Evolutionary conservation across 2,888 invertebrate genomes (phyloP), one percentile per base, ranked within the genome.

Genomic region (Clusia tigrina): DNA sequence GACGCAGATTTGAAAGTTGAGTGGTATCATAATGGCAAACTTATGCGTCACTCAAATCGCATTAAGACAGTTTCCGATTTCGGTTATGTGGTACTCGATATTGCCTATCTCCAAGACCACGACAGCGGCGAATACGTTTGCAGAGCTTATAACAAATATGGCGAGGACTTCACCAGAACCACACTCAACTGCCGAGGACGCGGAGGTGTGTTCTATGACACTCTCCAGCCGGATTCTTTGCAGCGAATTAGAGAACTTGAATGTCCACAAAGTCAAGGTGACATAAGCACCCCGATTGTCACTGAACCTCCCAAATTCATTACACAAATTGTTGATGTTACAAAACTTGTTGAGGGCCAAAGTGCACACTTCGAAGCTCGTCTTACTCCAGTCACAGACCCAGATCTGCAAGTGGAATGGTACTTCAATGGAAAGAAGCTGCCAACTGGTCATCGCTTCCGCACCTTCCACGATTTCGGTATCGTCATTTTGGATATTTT

Each of bases 401-500:
- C 98, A 2, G 94, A 95, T 73, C 88, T 98, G 67, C 91, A 91
- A 71, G 95, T 97, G 18, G 96, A 97, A 84, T 97, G 97, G 97
- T 95, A 91, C 83, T 95, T 93, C 81, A 95, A 96, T 79, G 95
- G 94, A 65, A 91, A 93, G 82, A 95, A 95, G 81, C 85, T 96
- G 72, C 94, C 95, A 1, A 92, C 93, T 85, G 98, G 98, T 57
- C 97, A 98, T 83, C 90, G 98, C 70, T 98, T 96, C 84, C 90
- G 97, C 73, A 97, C 97, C 60, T 96, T 97, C 91, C 95, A 97
- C 80, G 97, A 98, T 80, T 98, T 98, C 82, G 97, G 97, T 66
- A 94, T 96, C 78, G 97, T 97, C 55, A 96, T 96, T 73, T 87
- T 98, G 78, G 97, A 97, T 78, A 96, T 98, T 74, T 85, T 96